phyloP scores from a whole-genome alignment of 2,113 vertebrate species.

The Micronycteris hirsuta region DNA sequence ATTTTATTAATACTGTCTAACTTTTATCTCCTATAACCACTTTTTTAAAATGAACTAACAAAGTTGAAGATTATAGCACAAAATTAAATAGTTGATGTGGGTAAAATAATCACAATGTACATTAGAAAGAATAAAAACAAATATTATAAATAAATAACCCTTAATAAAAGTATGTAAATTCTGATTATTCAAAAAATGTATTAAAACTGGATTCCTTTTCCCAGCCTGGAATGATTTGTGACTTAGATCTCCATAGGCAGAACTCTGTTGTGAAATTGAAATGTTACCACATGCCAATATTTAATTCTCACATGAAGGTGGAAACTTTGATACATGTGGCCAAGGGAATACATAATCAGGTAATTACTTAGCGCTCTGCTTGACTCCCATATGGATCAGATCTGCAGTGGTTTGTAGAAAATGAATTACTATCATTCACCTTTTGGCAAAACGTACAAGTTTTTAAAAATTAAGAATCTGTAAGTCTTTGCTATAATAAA shows the following conservation, averaged over 20 bases:
- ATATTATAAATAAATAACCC: background rate
- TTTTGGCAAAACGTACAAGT: background rate
- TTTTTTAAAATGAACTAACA: background rate
- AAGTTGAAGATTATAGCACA: background rate
- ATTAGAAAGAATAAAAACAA: slow-evolving; percentile 34
- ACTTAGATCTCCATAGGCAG: slow-evolving; percentile 67
- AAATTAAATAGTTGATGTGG: background rate
- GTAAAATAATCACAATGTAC: background rate
- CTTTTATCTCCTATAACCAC: background rate
- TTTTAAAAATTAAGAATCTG: background rate
- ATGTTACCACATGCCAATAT: slow-evolving; percentile 66
- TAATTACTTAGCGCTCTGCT: slow-evolving; percentile 50
- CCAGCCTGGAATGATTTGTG: slow-evolving; percentile 52
- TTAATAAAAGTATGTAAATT: slow-evolving; percentile 57
- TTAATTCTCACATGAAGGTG: slow-evolving; percentile 63
- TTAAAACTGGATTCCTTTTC: slow-evolving; percentile 53
- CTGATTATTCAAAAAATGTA: slow-evolving; percentile 64
- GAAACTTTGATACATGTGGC: slow-evolving; percentile 25
- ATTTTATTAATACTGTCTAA: background rate
- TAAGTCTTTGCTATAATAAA: background rate
- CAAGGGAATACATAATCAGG: slow-evolving; percentile 46
- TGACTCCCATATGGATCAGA: slow-evolving; percentile 15
- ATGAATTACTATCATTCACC: background rate
- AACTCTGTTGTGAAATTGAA: slow-evolving; percentile 65
- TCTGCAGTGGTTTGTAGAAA: slow-evolving; percentile 21